Conservation (phyloP, 2,888 invertebrate genomes). For the Zaprionus obscuricornis region DNA sequence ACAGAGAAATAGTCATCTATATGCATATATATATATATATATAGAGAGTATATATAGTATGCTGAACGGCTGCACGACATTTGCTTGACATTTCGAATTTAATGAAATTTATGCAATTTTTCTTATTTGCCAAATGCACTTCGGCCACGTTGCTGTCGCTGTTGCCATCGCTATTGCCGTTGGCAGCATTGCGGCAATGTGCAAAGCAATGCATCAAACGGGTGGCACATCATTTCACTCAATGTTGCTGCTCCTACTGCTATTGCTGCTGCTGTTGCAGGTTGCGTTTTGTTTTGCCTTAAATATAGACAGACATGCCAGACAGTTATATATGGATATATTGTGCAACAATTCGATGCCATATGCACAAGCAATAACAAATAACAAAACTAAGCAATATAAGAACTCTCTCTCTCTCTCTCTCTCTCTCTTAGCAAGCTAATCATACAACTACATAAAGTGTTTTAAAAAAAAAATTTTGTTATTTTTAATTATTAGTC, state of each 20-base stretch:
- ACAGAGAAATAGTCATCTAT: conserved; percentile 1
- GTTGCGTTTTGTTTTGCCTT: conserved; percentile 11
- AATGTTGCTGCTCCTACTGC: background rate
- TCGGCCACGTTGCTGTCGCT: conserved; percentile 34
- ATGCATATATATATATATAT: conserved; percentile 14
- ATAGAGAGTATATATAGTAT: conserved; percentile 7
- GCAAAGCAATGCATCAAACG: conserved; percentile 70
- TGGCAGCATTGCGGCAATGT: conserved; percentile 62
- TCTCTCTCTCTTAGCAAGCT: conserved; percentile 6
- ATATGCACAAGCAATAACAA: conserved; percentile 11
- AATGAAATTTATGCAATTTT: conserved; percentile 80
- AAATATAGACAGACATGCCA: conserved; percentile 36
- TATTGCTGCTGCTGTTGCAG: conserved; percentile 13
- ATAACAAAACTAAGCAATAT: background rate
- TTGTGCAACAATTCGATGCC: too few species aligned
- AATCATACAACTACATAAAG: conserved; percentile 23
- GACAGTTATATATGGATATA: conserved; percentile 47
- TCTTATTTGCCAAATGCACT: conserved; percentile 77
- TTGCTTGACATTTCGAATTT: conserved; percentile 75
- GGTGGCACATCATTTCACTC: conserved; percentile 44
- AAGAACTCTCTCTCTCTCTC: too few species aligned
- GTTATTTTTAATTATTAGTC: too few species aligned
- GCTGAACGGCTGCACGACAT: conserved; percentile 49
- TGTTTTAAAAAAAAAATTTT: too few species aligned
- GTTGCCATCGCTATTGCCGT: conserved; percentile 26